Base-by-base conservation (phyloP, 2,888 invertebrate genomes). In the Caenorhabditis sp. region DNA sequence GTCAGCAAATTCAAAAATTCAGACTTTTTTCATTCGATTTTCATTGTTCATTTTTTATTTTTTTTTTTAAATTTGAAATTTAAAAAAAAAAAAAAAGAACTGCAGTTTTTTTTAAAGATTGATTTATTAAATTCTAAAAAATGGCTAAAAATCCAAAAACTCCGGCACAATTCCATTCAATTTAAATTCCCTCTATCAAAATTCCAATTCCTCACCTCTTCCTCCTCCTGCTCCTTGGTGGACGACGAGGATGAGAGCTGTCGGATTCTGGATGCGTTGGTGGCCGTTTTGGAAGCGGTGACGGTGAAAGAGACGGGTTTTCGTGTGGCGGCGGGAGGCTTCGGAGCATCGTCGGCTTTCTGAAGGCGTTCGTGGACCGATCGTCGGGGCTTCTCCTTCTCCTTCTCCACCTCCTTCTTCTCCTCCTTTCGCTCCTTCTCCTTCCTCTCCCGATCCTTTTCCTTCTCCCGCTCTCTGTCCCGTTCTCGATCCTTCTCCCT, bases 301-400 rank as follows among this genome's bases (percentile, higher is more conserved):
- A 77, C 44, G 24, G 67, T 68, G 40, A 72, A 78, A 2, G 70
- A 78, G 35, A 78, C 78, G 9, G 78, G 78, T 65, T 79, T 79
- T 18, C 70, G 58, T 8, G 8, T 37, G 2, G 60, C n/a, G 32
- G 15, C 9, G 50, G 51, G 5, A 11, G 15, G 18, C 22, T 24
- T 58, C 22, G 64, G 35, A 20, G 13, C 18, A 4, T 62, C 58
- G 3, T 67, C 61, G 8, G 67, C 67, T 24, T 68, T 67, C 11
- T 76, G 76, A 32, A 76, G 67, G 11, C 76, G 58, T 35, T 76
- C 71, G 32, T 76, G 76, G 9, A 69, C 68, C 5, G 72, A 64
- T 37, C 61, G 35, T n/a, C 71, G 60, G 8, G 80, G 60, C 15
- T 56, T 51, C 20, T 71, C 22, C n/a, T 50, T 53, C 3, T 24